These are phyloP conservation scores for Hozukius guyotensis DNA, from an alignment of 2,797 vertebrate genomes.

Conservation along the genomic window DNA sequence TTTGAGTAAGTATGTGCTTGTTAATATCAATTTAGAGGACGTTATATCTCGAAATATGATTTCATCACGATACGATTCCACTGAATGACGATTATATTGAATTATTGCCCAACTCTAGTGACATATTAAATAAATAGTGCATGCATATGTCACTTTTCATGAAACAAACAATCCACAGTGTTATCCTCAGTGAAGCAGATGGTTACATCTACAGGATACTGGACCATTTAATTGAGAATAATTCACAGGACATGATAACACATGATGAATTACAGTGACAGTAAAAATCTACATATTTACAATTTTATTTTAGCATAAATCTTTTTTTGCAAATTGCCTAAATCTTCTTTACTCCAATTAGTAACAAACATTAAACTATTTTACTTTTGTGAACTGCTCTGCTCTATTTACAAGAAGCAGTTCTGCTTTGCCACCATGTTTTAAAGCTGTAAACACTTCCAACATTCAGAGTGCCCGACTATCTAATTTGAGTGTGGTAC, in stretches of 20 bases:
- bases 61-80: no score
- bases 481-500: slow-evolving; percentile 31
- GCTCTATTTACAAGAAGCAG: slow-evolving; percentile 5
- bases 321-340: neutral
- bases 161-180: neutral
- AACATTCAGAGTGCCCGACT: neutral
- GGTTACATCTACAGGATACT: neutral
- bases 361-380: neutral
- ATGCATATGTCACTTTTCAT: neutral
- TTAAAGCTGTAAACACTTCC: slow-evolving; percentile 35
- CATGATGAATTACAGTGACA: neutral
- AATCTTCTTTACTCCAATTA: neutral
- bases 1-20: no score
- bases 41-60: no score
- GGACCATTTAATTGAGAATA: neutral
- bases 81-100: no score
- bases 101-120: no score
- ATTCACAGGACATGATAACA: neutral
- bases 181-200: neutral
- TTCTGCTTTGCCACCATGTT: neutral
- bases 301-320: neutral
- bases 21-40: no score
- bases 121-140: neutral
- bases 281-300: neutral
- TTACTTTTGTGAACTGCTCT: neutral